These are phyloP conservation scores for Unio delphinus DNA, from an alignment of 2,888 invertebrate genomes.

Conservation along the genomic window DNA sequence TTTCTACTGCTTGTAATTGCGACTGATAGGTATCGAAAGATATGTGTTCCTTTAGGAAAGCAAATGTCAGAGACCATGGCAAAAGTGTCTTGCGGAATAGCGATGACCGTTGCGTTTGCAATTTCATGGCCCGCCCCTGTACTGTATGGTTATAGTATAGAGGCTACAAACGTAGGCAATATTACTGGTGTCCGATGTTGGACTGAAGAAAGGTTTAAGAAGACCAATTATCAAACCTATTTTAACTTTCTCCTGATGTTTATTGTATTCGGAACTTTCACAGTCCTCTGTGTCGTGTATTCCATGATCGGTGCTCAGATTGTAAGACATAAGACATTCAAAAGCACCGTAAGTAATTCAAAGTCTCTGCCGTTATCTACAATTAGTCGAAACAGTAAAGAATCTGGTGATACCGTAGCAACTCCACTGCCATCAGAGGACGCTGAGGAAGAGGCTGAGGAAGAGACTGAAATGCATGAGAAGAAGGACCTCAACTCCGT, in stretches of 20 bases:
- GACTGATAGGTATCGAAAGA: conserved; percentile 44
- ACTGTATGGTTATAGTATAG: conserved; percentile 45
- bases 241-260: conserved; percentile 43
- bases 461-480: no score
- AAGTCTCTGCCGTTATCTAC: not conserved
- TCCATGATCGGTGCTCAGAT: conserved; percentile 26
- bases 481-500: no score
- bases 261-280: conserved; percentile 29
- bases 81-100: conserved; percentile 20
- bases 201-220: conserved; percentile 32
- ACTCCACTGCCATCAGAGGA: not conserved
- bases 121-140: conserved; percentile 45
- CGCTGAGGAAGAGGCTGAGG: not conserved
- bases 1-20: conserved; percentile 26
- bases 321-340: conserved; percentile 7
- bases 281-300: conserved; percentile 38
- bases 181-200: conserved; percentile 46
- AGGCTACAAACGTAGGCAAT: conserved; percentile 25
- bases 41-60: conserved; percentile 45
- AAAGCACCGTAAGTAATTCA: not conserved
- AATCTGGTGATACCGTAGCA: no score
- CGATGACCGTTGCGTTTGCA: conserved; percentile 18
- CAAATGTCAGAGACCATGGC: conserved; percentile 38
- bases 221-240: conserved; percentile 35
- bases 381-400: no score